Evolutionary conservation across 2,888 invertebrate species (phyloP).

Genomic region (Metalampra italica): DNA sequence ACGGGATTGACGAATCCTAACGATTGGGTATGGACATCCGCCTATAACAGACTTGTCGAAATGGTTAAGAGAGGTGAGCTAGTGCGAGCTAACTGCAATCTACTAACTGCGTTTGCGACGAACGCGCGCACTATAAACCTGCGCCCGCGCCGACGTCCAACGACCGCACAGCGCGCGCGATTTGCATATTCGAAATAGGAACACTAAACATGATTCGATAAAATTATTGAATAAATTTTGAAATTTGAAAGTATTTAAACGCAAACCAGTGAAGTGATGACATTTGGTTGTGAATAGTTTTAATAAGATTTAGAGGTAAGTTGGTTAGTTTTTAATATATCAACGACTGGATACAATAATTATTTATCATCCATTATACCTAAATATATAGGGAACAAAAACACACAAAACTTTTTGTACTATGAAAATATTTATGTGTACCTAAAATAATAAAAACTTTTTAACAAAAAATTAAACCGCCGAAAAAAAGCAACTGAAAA

Average conservation of each 20-base stretch:
- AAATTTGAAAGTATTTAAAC: neutral
- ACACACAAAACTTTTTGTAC: too few species aligned
- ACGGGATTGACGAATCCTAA: conserved; percentile 8
- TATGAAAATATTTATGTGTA: too few species aligned
- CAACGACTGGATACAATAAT: neutral
- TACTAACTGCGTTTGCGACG: conserved; percentile 47
- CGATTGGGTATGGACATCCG: conserved; percentile 41
- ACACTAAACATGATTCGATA: conserved; percentile 8
- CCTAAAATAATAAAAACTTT: too few species aligned
- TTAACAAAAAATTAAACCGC: too few species aligned
- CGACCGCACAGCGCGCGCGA: conserved; percentile 26
- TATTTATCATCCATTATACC: too few species aligned
- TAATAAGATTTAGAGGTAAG: conserved; percentile 38
- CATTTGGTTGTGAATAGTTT: conserved; percentile 44
- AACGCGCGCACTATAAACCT: conserved; percentile 45
- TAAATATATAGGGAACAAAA: too few species aligned
- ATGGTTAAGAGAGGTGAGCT: conserved; percentile 58
- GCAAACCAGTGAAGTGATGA: conserved; percentile 31
- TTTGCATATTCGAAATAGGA: conserved; percentile 32
- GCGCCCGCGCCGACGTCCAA: conserved; percentile 17
- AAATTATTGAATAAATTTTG: neutral
- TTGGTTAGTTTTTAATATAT: conserved; percentile 13
- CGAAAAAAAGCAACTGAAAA: too few species aligned
- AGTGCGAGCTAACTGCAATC: conserved; percentile 60
- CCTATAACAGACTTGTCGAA: conserved; percentile 49